phyloP scores from a whole-genome alignment of 2,113 vertebrate species.

The Callithrix jacchus region DNA sequence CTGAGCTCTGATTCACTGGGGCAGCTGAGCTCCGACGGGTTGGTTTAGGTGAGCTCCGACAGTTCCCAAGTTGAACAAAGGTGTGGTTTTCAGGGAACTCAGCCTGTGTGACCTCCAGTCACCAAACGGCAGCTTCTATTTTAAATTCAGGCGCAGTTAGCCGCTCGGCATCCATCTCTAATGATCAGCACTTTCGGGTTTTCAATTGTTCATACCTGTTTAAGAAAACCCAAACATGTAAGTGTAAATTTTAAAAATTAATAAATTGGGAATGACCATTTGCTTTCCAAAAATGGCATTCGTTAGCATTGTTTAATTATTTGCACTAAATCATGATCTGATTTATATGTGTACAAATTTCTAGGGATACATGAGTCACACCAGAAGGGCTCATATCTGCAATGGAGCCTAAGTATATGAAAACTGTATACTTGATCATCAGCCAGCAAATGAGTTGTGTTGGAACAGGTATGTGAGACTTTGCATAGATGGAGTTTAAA shows the following conservation, averaged over 20 bases:
- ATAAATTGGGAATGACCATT: background rate
- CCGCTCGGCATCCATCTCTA: background rate
- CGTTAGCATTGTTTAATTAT: background rate
- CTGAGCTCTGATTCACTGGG: background rate
- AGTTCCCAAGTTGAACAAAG: no score
- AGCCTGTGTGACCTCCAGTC: background rate
- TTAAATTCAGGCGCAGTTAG: background rate
- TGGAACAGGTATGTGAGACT: background rate
- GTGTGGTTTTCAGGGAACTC: background rate
- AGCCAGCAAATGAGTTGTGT: background rate
- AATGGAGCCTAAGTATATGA: background rate
- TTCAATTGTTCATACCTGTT: background rate
- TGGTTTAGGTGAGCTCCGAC: no score
- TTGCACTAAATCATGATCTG: background rate
- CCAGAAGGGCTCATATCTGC: background rate
- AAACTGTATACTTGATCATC: background rate
- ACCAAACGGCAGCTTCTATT: background rate
- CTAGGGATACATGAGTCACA: background rate
- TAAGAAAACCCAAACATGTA: background rate
- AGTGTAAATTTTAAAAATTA: background rate
- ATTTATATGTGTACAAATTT: background rate
- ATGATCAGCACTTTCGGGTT: background rate
- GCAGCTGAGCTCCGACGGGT: no score
- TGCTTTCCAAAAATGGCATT: background rate
- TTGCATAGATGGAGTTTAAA: fast-evolving